Conservation (phyloP, 37 sponge, comb jelly and placozoan species). For the Dysidea cf. avara region DNA sequence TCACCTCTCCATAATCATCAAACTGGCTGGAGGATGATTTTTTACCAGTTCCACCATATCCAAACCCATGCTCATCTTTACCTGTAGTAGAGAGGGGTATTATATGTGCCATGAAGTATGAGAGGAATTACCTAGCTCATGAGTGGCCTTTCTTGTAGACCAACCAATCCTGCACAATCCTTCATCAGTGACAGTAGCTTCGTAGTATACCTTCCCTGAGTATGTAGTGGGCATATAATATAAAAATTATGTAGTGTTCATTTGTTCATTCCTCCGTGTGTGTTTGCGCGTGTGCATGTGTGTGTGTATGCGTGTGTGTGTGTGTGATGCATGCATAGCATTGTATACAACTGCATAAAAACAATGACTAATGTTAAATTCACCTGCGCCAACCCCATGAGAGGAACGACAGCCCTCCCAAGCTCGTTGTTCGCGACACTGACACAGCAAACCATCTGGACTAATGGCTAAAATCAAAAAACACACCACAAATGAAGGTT, state of each 20-base stretch:
- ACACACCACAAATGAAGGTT: too few relatives aligned
- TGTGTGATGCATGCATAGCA: too few relatives aligned
- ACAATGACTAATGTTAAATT: too few relatives aligned
- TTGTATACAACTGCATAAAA: conserved; percentile 6
- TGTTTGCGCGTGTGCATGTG: too few relatives aligned
- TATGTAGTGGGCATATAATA: neutral
- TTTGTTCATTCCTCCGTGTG: too few relatives aligned
- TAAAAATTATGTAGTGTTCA: too few relatives aligned
- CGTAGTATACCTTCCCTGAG: conserved; percentile 85
- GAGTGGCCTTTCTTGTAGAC: conserved; percentile 65
- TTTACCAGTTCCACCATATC: conserved; percentile 97
- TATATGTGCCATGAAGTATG: neutral
- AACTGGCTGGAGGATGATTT: conserved; percentile 83
- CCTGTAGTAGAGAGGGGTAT: conserved; percentile 15
- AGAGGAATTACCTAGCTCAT: conserved; percentile 72
- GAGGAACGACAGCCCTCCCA: conserved; percentile 87
- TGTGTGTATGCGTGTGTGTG: too few relatives aligned
- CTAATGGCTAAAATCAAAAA: conserved; percentile 66
- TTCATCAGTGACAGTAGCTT: conserved; percentile 93
- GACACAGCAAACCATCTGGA: conserved; percentile 85
- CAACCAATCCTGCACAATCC: conserved; percentile 96
- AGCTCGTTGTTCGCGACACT: conserved; percentile 75
- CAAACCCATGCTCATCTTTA: conserved; percentile 89
- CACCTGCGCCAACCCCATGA: conserved; percentile 55
- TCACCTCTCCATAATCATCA: conserved; percentile 92